phyloP scores from a whole-genome alignment of 2,113 vertebrate species.

The Sander lucioperca region DNA sequence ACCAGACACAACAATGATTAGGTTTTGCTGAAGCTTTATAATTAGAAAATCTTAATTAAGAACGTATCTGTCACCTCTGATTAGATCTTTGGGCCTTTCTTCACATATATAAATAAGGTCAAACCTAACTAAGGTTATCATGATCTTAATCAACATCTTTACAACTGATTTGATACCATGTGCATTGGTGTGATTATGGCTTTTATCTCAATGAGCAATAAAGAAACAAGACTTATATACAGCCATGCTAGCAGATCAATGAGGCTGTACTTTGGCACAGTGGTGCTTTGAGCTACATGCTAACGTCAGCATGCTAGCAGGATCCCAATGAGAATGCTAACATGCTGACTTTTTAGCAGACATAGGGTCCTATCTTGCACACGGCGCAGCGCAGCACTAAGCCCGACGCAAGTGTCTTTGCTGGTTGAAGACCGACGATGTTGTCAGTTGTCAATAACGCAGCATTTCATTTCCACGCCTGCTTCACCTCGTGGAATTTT shows the following conservation, averaged over 20 bases:
- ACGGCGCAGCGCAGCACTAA: too few relatives aligned
- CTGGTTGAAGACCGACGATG: too few relatives aligned
- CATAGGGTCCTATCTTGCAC: not conserved
- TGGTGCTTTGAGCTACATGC: too few relatives aligned
- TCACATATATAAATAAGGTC: constrained; percentile 10
- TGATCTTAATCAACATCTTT: not conserved
- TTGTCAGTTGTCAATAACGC: too few relatives aligned
- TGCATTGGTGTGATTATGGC: not conserved
- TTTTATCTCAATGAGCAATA: not conserved
- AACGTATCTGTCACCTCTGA: not conserved
- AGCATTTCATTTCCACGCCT: too few relatives aligned
- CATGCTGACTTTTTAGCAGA: not conserved
- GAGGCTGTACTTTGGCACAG: not conserved
- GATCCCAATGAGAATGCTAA: not conserved
- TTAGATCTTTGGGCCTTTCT: not conserved
- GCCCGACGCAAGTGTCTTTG: too few relatives aligned
- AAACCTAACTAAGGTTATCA: constrained; percentile 2
- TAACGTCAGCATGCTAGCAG: not conserved
- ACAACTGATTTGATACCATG: not conserved
- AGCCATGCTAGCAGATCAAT: not conserved
- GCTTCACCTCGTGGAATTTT: too few relatives aligned
- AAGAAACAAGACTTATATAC: not conserved
- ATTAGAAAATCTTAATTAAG: not conserved
- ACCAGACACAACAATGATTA: not conserved
- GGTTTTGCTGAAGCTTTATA: not conserved